Evolutionary conservation across 2,888 invertebrate genomes (phyloP).

Genomic region (Patella caerulea): DNA sequence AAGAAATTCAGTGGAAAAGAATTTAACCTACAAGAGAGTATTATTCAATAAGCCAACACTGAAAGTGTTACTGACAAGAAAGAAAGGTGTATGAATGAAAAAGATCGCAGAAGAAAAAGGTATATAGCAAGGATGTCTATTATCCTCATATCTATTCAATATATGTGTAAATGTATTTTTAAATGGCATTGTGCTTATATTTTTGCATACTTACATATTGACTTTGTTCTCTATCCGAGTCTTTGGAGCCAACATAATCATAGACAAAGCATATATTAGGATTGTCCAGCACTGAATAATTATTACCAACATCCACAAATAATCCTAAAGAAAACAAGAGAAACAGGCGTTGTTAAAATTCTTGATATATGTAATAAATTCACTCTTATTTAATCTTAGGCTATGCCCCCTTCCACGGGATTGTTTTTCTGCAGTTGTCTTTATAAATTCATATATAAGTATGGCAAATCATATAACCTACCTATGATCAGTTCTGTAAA

Average conservation of each 20-base stretch:
- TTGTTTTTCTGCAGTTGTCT: no score
- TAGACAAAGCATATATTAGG: constrained; percentile 70
- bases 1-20: no score
- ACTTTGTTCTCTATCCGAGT: constrained; percentile 60
- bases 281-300: constrained; percentile 70
- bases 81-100: no score
- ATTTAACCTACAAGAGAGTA: no score
- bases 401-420: no score
- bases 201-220: constrained; percentile 56
- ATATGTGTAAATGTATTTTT: no score
- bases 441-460: not conserved
- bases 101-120: no score
- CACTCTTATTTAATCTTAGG: no score
- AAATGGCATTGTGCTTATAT: not conserved
- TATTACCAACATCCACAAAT: constrained; percentile 71
- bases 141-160: no score
- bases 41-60: no score
- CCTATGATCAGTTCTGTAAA: constrained; percentile 71
- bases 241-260: constrained; percentile 67
- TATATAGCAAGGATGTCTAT: no score
- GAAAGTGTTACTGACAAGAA: no score
- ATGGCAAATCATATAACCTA: constrained; percentile 36
- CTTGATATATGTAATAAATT: not conserved
- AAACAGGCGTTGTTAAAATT: not conserved
- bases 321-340: constrained; percentile 52